These are phyloP conservation scores for Sebastiscus tertius DNA, from an alignment of 2,797 vertebrate genomes.

Conservation along the genomic window DNA sequence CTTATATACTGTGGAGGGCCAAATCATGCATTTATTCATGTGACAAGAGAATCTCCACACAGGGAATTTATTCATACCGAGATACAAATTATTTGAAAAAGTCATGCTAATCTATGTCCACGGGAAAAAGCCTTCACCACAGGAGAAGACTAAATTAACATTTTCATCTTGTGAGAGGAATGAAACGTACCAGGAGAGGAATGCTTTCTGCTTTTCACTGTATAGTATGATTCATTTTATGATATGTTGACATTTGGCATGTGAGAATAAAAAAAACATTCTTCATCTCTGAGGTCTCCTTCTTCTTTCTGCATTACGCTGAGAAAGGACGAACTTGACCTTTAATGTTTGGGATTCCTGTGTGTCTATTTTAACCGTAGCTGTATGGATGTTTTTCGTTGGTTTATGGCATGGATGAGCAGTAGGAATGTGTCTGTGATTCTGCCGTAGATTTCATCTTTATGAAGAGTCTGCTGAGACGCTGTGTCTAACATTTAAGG, in stretches of 20 bases:
- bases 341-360: slow-evolving; percentile 2
- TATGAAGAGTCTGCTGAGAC: neutral
- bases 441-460: neutral
- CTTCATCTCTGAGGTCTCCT: slow-evolving; percentile 15
- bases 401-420: neutral
- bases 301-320: neutral
- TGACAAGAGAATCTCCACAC: slow-evolving; percentile 11
- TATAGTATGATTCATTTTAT: slow-evolving; percentile 1
- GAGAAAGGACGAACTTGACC: neutral
- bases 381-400: neutral
- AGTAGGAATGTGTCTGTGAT: neutral
- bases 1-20: neutral
- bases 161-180: slow-evolving; percentile 24
- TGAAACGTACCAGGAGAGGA: neutral
- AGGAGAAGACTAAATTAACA: slow-evolving; percentile 25
- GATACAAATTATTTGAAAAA: slow-evolving; percentile 39
- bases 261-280: slow-evolving; percentile 9
- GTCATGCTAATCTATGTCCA: slow-evolving; percentile 32
- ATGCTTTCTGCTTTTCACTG: neutral
- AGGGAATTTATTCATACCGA: slow-evolving; percentile 34
- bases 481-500: neutral
- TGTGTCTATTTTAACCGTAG: neutral
- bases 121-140: slow-evolving; percentile 11
- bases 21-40: slow-evolving; percentile 54
- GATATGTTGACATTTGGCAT: slow-evolving; percentile 34